phyloP scores from a whole-genome alignment of 2,888 invertebrate genomes.

The Torymus tubicola region DNA sequence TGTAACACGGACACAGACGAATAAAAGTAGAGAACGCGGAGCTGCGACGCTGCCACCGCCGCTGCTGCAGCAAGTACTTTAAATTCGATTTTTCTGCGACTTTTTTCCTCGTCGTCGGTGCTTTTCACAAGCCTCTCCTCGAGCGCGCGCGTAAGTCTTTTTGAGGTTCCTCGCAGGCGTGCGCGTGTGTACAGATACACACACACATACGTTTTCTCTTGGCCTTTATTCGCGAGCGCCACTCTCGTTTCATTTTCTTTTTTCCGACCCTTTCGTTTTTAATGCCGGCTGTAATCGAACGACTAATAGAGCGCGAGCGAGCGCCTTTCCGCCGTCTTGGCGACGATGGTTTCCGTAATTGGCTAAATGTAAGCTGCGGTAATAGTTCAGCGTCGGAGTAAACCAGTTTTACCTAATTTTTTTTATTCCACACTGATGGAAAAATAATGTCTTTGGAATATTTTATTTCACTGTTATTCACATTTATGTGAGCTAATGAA shows the following conservation, averaged over 20 bases:
- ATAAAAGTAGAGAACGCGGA: not conserved
- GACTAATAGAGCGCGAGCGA: conserved; percentile 22
- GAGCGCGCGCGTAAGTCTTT: conserved; percentile 42
- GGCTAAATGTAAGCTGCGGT: not conserved
- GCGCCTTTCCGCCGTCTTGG: conserved; percentile 3
- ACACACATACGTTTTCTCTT: too few relatives aligned
- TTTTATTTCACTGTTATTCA: too few relatives aligned
- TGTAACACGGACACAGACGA: not conserved
- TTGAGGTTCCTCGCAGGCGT: not conserved
- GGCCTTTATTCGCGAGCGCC: too few relatives aligned
- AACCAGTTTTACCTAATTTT: too few relatives aligned
- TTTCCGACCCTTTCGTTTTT: not conserved
- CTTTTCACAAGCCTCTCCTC: conserved; percentile 26
- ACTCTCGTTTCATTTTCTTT: not conserved
- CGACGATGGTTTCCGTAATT: conserved; percentile 16
- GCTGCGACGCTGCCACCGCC: not conserved
- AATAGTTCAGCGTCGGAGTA: not conserved
- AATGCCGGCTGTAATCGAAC: conserved; percentile 28
- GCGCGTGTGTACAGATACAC: too few relatives aligned
- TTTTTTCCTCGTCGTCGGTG: conserved; percentile 1
- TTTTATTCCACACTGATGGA: too few relatives aligned
- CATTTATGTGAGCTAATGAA: too few relatives aligned
- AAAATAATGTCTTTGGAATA: too few relatives aligned
- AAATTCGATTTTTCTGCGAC: conserved; percentile 41
- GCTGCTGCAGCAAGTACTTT: conserved; percentile 3